Evolutionary conservation across 1,140 invertebrate species (phyloP).

Genomic region (Trissolcus basalis): DNA sequence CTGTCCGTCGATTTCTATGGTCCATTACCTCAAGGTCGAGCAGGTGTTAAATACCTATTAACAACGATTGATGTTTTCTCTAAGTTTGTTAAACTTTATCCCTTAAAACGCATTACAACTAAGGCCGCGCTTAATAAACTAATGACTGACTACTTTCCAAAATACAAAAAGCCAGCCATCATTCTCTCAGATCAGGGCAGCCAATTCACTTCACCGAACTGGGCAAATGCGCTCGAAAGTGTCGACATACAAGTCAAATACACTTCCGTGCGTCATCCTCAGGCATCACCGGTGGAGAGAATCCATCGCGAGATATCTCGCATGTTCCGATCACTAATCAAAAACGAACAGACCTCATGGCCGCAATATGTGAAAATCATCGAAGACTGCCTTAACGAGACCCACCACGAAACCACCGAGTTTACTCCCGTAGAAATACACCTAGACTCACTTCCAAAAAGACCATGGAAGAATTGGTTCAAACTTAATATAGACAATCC

Average conservation of each 20-base stretch:
- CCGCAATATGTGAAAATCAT: neutral
- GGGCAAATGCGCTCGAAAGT: constrained; percentile 36
- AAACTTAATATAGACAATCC: too few relatives aligned
- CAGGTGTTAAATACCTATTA: constrained; percentile 3
- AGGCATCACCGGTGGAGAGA: constrained; percentile 58
- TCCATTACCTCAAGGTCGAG: neutral
- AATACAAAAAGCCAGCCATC: constrained; percentile 19
- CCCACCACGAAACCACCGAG: constrained; percentile 21
- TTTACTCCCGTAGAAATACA: constrained; percentile 22
- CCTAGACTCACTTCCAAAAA: neutral
- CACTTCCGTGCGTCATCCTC: constrained; percentile 62
- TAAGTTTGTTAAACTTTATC: constrained; percentile 63
- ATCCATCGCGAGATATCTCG: constrained; percentile 59
- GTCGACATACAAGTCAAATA: constrained; percentile 39
- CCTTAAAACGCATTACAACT: constrained; percentile 53
- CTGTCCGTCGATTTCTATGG: constrained; percentile 3
- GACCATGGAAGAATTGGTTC: constrained; percentile 3
- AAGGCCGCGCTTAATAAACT: constrained; percentile 26
- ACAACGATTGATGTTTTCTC: constrained; percentile 12
- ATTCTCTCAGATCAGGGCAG: constrained; percentile 49
- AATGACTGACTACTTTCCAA: constrained; percentile 48
- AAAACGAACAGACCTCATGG: neutral
- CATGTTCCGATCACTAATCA: neutral
- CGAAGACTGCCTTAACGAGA: constrained; percentile 20
- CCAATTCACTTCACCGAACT: constrained; percentile 38